Base-by-base conservation (phyloP, 1,140 invertebrate genomes). In the Zaprionus vittiger region DNA sequence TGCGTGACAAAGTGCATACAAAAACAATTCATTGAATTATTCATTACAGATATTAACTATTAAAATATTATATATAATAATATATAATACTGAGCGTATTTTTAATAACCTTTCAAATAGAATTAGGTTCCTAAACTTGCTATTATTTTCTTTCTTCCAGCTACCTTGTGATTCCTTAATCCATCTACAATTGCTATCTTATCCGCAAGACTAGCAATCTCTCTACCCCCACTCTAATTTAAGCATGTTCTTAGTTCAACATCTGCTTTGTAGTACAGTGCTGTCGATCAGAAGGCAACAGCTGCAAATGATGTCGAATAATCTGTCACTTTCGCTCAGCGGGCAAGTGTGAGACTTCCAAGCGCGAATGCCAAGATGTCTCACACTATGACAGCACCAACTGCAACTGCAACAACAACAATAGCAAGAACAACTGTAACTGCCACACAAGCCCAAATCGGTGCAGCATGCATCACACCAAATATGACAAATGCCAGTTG, bases 401-500 rank as follows among this genome's bases (percentile, higher is more conserved):
- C 83, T 80, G 77, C 73, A 86, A 68, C 64, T 69, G 38, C 75
- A 84, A 83, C 73, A 86, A 69, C 71, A 69, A 54, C 79, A 84
- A 37, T 75, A 85, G 22, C 71, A 69, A 54, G 75, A 84, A 37
- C 82, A 85, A 34, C 55, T 59, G 26, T 57, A 52, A 28, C 63
- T 60, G 57, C 70, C 44, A 66, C 75, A 75, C 75, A 75, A 72
- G 69, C 73, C 83, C 80, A 82, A 86, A 85, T 68, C 64, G 59
- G 74, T 80, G 83, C 67, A 87, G 56, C 84, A 87, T 83, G 83
- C 73, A 87, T 83, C 83, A 77, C 77, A 74, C 84, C 84, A 87
- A 87, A 87, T 87, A 87, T 89, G 84, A 90, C 85, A 89, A 87
- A 87, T 89, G 84, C 81, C 84, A 84, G 79, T 84, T 87, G 84